These are phyloP conservation scores for Xestia c-nigrum DNA, from an alignment of 2,888 invertebrate species.

Conservation along the genomic window DNA sequence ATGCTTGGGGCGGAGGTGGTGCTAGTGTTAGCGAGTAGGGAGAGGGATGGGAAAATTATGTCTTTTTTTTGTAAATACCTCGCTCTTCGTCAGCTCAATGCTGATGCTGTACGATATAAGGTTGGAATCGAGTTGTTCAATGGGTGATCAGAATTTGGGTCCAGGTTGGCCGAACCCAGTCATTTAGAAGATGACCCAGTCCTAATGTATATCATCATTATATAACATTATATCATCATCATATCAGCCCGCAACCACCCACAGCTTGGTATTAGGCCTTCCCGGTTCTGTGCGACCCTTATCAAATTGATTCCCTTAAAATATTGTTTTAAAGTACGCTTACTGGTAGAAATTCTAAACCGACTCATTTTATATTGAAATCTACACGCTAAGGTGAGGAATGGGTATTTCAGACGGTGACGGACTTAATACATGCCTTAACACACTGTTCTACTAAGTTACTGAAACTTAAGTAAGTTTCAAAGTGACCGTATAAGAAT, in stretches of 20 bases:
- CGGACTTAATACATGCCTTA: not conserved
- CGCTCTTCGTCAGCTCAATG: not conserved
- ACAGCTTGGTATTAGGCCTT: too few relatives aligned
- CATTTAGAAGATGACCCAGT: too few relatives aligned
- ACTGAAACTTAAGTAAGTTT: not conserved
- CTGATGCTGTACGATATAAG: not conserved
- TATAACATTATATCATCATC: too few relatives aligned
- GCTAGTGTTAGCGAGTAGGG: conserved; percentile 46
- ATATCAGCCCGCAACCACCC: too few relatives aligned
- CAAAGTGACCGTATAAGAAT: too few relatives aligned
- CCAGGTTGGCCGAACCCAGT: not conserved
- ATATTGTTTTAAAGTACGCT: not conserved
- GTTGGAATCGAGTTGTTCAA: not conserved
- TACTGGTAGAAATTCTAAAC: not conserved
- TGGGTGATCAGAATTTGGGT: not conserved
- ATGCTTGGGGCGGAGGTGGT: conserved; percentile 61
- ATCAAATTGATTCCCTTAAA: too few relatives aligned
- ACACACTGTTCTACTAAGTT: not conserved
- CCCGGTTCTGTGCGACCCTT: too few relatives aligned
- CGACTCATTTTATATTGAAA: not conserved
- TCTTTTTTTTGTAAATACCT: not conserved
- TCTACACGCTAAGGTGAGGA: not conserved
- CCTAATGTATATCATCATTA: too few relatives aligned
- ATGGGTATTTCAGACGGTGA: not conserved
- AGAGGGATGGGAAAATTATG: not conserved